A percentile compares a stretch with the other conserved stretches of the same genome.
phyloP scores from a whole-genome alignment of 2,888 invertebrate species.

The Lasioglossum lativentre region DNA sequence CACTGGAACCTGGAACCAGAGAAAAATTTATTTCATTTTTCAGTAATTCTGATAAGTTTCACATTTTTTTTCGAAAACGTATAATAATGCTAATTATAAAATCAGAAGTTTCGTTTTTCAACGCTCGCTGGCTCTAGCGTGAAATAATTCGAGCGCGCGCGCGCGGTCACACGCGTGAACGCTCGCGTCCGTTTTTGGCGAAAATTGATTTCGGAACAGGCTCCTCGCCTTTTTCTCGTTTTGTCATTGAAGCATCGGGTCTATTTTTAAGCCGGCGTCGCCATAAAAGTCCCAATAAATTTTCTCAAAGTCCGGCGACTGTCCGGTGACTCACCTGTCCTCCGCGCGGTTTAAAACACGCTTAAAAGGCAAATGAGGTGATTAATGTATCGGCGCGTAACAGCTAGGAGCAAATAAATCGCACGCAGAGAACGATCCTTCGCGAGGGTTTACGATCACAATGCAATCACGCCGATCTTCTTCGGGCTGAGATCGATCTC shows the following conservation, averaged over 20 bases:
- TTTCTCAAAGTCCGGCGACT: conserved; percentile 24
- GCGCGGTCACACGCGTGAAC: not conserved
- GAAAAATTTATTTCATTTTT: too few species aligned
- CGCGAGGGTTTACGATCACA: not conserved
- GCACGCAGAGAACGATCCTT: not conserved
- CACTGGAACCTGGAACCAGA: too few species aligned
- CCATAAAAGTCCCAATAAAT: conserved; percentile 53
- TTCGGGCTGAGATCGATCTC: not conserved
- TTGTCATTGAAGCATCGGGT: conserved; percentile 40
- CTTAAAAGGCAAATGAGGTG: conserved; percentile 56
- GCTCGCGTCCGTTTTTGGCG: not conserved
- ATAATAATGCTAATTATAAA: too few species aligned
- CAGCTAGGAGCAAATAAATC: conserved; percentile 48
- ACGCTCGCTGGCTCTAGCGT: not conserved
- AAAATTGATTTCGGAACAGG: not conserved
- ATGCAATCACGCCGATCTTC: conserved; percentile 18
- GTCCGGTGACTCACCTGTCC: conserved; percentile 43
- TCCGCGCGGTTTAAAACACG: conserved; percentile 37
- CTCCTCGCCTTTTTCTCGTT: not conserved
- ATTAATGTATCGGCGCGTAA: conserved; percentile 42
- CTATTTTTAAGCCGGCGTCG: conserved; percentile 41
- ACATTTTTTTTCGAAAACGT: too few species aligned
- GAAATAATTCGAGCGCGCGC: not conserved
- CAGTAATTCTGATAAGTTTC: too few species aligned
- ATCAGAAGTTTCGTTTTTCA: not conserved